A percentile compares a stretch with the other conserved stretches of the same genome.
These are phyloP conservation scores for Ips typographus DNA, from an alignment of 1,140 invertebrate genomes.

Conservation along the genomic window DNA sequence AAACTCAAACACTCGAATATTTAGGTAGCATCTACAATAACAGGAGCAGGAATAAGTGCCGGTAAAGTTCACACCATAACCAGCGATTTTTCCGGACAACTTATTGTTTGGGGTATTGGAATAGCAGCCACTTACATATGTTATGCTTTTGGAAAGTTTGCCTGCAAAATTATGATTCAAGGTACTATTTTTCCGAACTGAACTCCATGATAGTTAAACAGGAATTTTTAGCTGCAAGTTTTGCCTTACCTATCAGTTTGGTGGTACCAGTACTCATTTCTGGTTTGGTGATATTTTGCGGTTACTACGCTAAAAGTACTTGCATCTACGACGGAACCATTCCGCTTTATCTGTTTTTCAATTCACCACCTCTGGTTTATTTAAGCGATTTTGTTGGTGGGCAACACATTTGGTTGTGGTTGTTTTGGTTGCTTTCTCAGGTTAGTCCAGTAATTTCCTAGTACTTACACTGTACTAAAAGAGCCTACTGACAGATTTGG, in stretches of 20 bases:
- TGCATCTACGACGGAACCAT: slow-evolving; percentile 64
- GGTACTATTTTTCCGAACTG: slow-evolving; percentile 42
- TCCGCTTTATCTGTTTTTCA: slow-evolving; percentile 71
- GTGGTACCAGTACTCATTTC: slow-evolving; percentile 69
- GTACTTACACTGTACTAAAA: background rate
- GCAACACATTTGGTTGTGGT: slow-evolving; percentile 71
- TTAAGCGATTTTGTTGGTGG: slow-evolving; percentile 58
- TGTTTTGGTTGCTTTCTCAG: slow-evolving; percentile 71
- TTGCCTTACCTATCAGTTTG: slow-evolving; percentile 74
- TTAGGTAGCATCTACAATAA: slow-evolving; percentile 29
- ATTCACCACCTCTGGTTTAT: slow-evolving; percentile 59
- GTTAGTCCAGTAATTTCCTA: slow-evolving; percentile 43
- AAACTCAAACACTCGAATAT: background rate
- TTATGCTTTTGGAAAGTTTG: slow-evolving; percentile 77
- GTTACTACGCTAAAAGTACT: slow-evolving; percentile 59
- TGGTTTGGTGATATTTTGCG: slow-evolving; percentile 63
- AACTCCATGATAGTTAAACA: background rate
- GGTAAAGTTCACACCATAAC: slow-evolving; percentile 44
- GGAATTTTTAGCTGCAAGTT: slow-evolving; percentile 60
- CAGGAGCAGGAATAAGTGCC: slow-evolving; percentile 47
- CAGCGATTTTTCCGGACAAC: slow-evolving; percentile 51
- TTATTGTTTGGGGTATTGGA: slow-evolving; percentile 65
- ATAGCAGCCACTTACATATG: slow-evolving; percentile 64
- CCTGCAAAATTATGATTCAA: slow-evolving; percentile 83
- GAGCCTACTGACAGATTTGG: slow-evolving; percentile 65